Evolutionary conservation across 2,888 invertebrate species (phyloP).

Genomic region (Acleris holmiana): DNA sequence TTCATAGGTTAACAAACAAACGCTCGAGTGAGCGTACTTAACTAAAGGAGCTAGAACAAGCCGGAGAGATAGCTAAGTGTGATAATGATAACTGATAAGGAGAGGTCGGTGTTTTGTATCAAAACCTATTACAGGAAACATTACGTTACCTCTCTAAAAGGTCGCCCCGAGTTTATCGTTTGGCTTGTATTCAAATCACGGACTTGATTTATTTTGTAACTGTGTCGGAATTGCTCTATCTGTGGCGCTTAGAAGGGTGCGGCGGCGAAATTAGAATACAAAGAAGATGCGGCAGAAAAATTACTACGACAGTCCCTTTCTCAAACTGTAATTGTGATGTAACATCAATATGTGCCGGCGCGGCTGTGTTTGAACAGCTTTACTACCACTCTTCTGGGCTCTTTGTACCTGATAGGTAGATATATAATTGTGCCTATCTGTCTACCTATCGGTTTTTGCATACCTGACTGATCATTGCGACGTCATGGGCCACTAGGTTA

Average conservation of each 20-base stretch:
- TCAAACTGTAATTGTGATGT: too few species aligned
- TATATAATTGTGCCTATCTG: too few species aligned
- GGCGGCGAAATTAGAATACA: constrained; percentile 1
- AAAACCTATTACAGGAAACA: constrained; percentile 8
- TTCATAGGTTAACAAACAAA: constrained; percentile 12
- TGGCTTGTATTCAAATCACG: constrained; percentile 58
- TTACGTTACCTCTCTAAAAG: constrained; percentile 41
- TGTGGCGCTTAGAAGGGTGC: constrained; percentile 39
- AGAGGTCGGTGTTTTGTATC: constrained; percentile 14
- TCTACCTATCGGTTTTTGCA: background rate
- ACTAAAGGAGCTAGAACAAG: constrained; percentile 2
- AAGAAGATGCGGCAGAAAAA: too few species aligned
- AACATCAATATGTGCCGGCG: too few species aligned
- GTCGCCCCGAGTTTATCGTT: constrained; percentile 50
- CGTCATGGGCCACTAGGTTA: constrained; percentile 13
- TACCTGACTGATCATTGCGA: constrained; percentile 1
- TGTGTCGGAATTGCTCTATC: constrained; percentile 49
- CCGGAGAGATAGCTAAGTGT: background rate
- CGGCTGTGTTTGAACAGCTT: too few species aligned
- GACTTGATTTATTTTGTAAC: constrained; percentile 47
- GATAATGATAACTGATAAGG: too few species aligned
- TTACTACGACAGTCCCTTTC: too few species aligned
- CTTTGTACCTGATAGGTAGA: too few species aligned
- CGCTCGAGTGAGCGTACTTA: constrained; percentile 14
- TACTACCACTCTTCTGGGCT: too few species aligned